Evolutionary conservation across 2,888 invertebrate species (phyloP).

Genomic region (Agelastica alni): DNA sequence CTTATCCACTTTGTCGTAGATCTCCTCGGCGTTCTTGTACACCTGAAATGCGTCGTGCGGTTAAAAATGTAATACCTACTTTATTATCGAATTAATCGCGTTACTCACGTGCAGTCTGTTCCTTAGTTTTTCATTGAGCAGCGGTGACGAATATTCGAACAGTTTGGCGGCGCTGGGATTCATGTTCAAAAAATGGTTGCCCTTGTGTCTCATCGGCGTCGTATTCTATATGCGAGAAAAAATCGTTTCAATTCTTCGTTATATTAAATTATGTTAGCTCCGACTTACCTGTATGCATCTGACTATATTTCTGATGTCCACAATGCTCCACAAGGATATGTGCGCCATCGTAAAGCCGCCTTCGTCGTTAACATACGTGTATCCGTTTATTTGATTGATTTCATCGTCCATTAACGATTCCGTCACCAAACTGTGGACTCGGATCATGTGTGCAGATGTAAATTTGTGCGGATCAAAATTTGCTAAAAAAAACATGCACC

Average conservation of each 20-base stretch:
- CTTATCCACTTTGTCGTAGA: slow-evolving; percentile 71
- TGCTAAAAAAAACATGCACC: no score
- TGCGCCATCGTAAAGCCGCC: slow-evolving; percentile 83
- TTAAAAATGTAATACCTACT: no score
- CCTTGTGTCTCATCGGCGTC: slow-evolving; percentile 89
- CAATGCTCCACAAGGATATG: slow-evolving; percentile 79
- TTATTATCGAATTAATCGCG: neutral
- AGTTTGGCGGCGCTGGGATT: slow-evolving; percentile 80
- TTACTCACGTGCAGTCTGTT: slow-evolving; percentile 75
- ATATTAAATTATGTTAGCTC: neutral
- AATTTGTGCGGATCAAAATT: slow-evolving; percentile 57
- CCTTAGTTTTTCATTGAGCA: slow-evolving; percentile 83
- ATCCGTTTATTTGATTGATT: slow-evolving; percentile 79
- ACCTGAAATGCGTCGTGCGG: slow-evolving; percentile 64
- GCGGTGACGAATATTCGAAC: slow-evolving; percentile 79
- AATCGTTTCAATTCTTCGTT: neutral
- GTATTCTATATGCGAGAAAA: slow-evolving; percentile 74
- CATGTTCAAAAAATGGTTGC: slow-evolving; percentile 85
- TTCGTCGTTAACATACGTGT: slow-evolving; percentile 82
- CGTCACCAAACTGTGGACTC: slow-evolving; percentile 83
- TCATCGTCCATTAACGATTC: slow-evolving; percentile 86
- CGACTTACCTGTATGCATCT: slow-evolving; percentile 72
- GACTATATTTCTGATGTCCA: slow-evolving; percentile 75
- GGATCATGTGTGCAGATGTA: slow-evolving; percentile 82
- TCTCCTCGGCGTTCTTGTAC: slow-evolving; percentile 74